Base-by-base conservation (phyloP, 2,113 vertebrate genomes). In the Sinocyclocheilus anshuiensis region DNA sequence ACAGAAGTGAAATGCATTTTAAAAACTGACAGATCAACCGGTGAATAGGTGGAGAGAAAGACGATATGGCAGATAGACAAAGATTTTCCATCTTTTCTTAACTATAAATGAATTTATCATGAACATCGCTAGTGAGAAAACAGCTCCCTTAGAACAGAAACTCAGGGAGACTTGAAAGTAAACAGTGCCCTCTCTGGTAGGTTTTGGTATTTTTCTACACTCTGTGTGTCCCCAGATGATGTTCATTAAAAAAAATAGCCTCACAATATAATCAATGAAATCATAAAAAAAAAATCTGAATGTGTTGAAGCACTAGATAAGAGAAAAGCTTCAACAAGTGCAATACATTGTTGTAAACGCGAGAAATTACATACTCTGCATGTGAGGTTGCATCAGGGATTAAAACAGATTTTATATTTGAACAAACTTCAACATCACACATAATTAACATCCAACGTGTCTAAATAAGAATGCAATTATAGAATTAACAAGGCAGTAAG, bases 181-280 rank as follows among this genome's bases (percentile, higher is more conserved):
- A 88, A 88, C 87, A 88, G 74, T 86, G 80, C 87, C 87, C 26
- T 26, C 87, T 86, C 80, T 88, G 79, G 63, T 86, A 36, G 4
- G 26, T 18, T 55, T 72, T 15, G 22, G 45, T 24, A 77, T 13
- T 81, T 11, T 3, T 10, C 13, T 29, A 26, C 24, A 67, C 24
- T 26, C 63, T 26, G 63, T 67, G 12, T 50, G n/a, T 24, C 72
- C 72, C 72, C 13, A 24, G 42, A 26, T 50, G 72, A 74, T 71
- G 69, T 42, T n/a, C 36, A 39, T 48, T n/a, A 45, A 26, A 13
- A 36, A 45, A n/a, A 42, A 48, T 6, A 6, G 18, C 16, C 18
- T 6, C 18, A 78, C 77, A 79, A 22, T 39, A 39, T 61, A 29
- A 67, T 45, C 12, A 63, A 6, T 18, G 57, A 16, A 8, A 20